phyloP scores from a whole-genome alignment of 1,140 invertebrate species.

The Achroia grisella region DNA sequence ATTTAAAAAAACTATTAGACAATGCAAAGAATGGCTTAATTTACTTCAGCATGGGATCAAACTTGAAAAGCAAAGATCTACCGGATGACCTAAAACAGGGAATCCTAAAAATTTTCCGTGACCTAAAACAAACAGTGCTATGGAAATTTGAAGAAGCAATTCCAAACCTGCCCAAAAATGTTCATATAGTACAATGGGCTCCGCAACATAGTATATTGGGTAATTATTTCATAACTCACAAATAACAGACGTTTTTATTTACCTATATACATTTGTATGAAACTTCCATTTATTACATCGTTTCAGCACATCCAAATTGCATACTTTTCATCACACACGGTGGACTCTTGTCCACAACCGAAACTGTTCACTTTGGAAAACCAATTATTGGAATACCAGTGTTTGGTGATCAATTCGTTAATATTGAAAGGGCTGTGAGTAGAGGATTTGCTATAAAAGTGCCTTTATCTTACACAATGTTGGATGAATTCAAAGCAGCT shows the following conservation, averaged over 20 bases:
- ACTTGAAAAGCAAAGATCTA: slow-evolving; percentile 69
- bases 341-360: slow-evolving; percentile 78
- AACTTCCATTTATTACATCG: slow-evolving; percentile 15
- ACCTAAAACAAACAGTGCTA: slow-evolving; percentile 74
- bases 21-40: slow-evolving; percentile 72
- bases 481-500: slow-evolving; percentile 20
- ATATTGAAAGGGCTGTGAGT: slow-evolving; percentile 57
- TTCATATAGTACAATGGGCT: slow-evolving; percentile 26
- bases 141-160: slow-evolving; percentile 43
- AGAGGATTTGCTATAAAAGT: slow-evolving; percentile 57
- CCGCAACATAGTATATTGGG: slow-evolving; percentile 6
- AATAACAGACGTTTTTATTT: no score
- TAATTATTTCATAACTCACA: no score
- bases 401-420: slow-evolving; percentile 76
- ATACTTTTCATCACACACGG: slow-evolving; percentile 80
- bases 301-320: slow-evolving; percentile 78
- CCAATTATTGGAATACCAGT: slow-evolving; percentile 81
- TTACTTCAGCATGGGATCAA: slow-evolving; percentile 77
- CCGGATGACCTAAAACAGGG: slow-evolving; percentile 47
- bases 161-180: slow-evolving; percentile 21
- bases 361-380: slow-evolving; percentile 79
- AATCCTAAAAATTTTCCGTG: slow-evolving; percentile 67
- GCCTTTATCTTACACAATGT: slow-evolving; percentile 30
- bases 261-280: no score
- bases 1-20: slow-evolving; percentile 72